Conservation (phyloP, 2,113 vertebrate species). For the Calonectris borealis region DNA sequence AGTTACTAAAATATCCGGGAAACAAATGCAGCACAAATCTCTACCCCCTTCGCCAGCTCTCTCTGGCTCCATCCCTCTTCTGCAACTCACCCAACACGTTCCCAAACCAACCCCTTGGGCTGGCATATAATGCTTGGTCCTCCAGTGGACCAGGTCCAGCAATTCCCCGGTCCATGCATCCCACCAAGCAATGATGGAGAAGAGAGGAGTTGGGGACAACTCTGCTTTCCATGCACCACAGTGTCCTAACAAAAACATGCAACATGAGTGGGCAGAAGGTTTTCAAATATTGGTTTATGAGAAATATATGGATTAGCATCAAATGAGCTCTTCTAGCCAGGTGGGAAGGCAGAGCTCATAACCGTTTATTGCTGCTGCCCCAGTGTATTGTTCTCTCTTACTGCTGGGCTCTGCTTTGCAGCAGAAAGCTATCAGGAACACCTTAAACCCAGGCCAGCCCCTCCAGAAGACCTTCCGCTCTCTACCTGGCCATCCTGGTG, state of each 20-base stretch:
- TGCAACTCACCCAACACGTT: neutral
- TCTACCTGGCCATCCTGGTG: fast-evolving
- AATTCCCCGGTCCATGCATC: neutral
- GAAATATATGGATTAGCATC: neutral
- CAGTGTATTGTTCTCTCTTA: neutral
- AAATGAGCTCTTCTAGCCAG: neutral
- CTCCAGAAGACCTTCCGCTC: neutral
- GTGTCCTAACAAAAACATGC: neutral
- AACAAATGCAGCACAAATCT: neutral
- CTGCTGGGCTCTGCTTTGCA: neutral
- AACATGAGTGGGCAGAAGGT: neutral
- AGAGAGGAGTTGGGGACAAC: too few species aligned
- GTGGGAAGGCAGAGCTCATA: neutral
- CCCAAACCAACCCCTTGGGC: neutral
- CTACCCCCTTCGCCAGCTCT: neutral
- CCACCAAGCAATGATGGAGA: neutral
- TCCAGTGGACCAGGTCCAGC: neutral
- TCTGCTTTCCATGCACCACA: neutral
- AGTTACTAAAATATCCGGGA: neutral
- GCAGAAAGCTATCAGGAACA: neutral
- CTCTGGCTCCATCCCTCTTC: neutral
- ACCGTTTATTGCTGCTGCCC: neutral
- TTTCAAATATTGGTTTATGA: neutral
- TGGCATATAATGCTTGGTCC: neutral
- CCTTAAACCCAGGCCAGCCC: neutral